Evolutionary conservation across 1,140 invertebrate genomes (phyloP), one percentile per base, ranked within the genome.

Genomic region (Acromyrmex heyeri): DNA sequence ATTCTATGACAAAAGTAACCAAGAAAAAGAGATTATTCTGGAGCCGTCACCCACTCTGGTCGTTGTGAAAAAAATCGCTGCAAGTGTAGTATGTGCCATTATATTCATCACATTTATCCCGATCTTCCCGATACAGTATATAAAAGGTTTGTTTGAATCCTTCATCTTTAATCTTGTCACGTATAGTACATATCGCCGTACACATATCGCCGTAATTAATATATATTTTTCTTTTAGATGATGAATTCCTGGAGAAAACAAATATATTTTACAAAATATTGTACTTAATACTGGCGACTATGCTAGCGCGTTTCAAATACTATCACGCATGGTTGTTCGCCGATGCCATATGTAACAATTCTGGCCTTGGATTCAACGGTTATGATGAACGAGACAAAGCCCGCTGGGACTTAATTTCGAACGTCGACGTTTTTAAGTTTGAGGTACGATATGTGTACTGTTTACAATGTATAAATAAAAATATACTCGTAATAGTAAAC

Each of bases 251-350:
- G 8, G 90, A 96, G 18, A 95, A 96, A 55, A 96, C 96, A 18
- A 95, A 95, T 14, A 94, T 97, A 30, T 48, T 96, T 7, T 97
- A 97, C 87, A 97, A 97, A 93, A 95, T 97, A 44, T 96, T 97
- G 96, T 99, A 98, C 95, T 96, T 99, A 82, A 96, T 97, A 91
- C 95, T 98, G 57, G 96, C 97, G 24, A 98, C 98, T 38, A 96
- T 98, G 87, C 95, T 98, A 55, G 97, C 97, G 81, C 96, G 98
- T 85, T 97, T 97, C 93, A 99, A 99, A 95, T 99, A 99, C 95
- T 99, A 99, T 95, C 98, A 99, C 93, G 99, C 99, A 4, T 99
- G 99, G 99, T 96, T 98, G 53, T 95, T 99, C 65, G 98, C 98
- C 12, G 99, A 99, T 95, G 98, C 98, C 0, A 97, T 99, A 88